Evolutionary conservation across 2,113 vertebrate species (phyloP), one percentile per base, ranked within the genome.

Genomic region (Megaceryle maxima): DNA sequence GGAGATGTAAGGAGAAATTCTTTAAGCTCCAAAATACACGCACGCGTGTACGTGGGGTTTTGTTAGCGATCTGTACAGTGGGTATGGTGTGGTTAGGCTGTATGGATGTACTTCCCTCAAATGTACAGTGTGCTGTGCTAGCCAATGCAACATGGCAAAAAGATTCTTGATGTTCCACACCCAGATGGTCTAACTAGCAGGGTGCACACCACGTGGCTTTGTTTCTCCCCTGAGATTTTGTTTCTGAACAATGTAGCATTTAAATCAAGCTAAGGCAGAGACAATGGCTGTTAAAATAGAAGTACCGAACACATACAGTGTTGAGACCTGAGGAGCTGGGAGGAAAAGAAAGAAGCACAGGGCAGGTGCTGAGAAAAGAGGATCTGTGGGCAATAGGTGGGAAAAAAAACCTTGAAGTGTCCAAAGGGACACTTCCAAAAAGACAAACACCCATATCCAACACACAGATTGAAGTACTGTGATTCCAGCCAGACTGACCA

Each of bases 1-100:
- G 56, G 16, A 78, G 31, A 44, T 29, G 20, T 5, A 11, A 88
- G 44, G 15, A 85, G 19, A 86, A 83, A 55, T 64, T 75, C 33
- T 53, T 67, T 35, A 75, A 68, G 35, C 43, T 82, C 28, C n/a
- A 63, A 11, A 63, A 33, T 33, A 56, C 12, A 21, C 21, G 22
- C 2, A 43, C 0, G 3, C 7, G n/a, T 25, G 29, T 44, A 43
- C 4, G 2, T 12, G 9, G 14, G 0, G 8, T 63, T 89, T 51
- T 68, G 81, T 90, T 56, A 91, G 70, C 43, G 22, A 29, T 29
- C 60, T 41, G 62, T 33, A 37, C 14, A 17, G 24, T 3, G 33
- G 16, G n/a, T 12, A 20, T 5, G 35, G 67, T 8, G 19, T 1
- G 29, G 24, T n/a, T 46, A 35, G 29, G 37, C 68, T 66, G 41